Evolutionary conservation across 2,888 invertebrate species (phyloP), one percentile per base, ranked within the genome.

Genomic region (Rhingia campestris): DNA sequence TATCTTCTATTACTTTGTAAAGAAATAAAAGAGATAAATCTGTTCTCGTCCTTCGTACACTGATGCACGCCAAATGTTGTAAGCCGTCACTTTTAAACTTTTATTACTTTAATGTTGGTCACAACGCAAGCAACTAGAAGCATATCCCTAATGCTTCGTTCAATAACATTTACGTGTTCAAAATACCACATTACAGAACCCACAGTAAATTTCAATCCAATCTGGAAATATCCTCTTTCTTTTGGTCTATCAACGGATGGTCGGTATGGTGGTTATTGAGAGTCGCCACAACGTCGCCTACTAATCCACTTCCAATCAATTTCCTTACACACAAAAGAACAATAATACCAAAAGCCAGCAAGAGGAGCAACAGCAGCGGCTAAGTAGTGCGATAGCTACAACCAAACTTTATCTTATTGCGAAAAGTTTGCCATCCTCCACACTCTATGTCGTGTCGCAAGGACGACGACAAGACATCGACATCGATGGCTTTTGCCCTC

Each of bases 231-330:
- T 33, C 30, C 35, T 54, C 43, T 10, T 54, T 30, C 56, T 41
- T 7, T n/a, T 14, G 4, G 35, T 5, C 37, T 56, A 37, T 3
- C 37, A 9, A 45, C 0, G 12, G 45, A 45, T 4, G 7, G 7
- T 4, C 9, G 37, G 14, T 37, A 37, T 37, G 37, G 69, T 53
- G 64, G 75, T 70, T 81, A 81, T 70, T 56, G 58, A 56, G 45
- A 81, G 81, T 81, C 81, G 81, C 81, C 81, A 81, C 76, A 81
- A 54, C 58, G 81, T 81, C 75, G 75, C 75, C 64, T 69, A 49
- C 70, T 76, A 81, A 81, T 81, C 81, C 81, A 81, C 81, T 81
- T 81, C 58, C 81, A 81, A 81, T 76, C 81, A 81, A 81, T 76
- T 81, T 56, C 64, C 58, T 70, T 30, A 76, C 70, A 75, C 47